phyloP scores from a whole-genome alignment of 2,113 vertebrate genomes.

The Vanacampus margaritifer region DNA sequence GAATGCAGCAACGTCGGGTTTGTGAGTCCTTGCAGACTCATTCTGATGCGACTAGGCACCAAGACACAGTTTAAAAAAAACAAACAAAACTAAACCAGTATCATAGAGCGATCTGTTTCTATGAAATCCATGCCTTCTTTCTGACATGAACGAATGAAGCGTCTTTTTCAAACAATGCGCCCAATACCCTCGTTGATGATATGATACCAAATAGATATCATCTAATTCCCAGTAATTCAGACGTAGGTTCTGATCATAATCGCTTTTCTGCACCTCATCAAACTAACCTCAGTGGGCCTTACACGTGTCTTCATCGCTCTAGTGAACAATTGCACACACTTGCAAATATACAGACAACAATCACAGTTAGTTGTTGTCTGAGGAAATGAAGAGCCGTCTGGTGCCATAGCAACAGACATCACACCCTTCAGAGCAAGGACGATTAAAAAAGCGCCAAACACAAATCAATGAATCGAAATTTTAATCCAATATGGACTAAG shows the following conservation, averaged over 20 bases:
- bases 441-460: constrained; percentile 49
- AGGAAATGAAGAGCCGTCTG: constrained; percentile 76
- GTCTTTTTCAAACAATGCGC: constrained; percentile 15
- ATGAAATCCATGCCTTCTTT: not conserved
- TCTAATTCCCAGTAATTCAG: constrained; percentile 12
- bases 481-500: constrained; percentile 37
- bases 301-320: constrained; percentile 16
- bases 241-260: constrained; percentile 33
- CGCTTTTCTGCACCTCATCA: constrained; percentile 35
- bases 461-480: constrained; percentile 62
- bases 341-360: constrained; percentile 34
- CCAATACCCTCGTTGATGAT: constrained; percentile 21
- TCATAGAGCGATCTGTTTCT: not conserved
- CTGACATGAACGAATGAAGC: constrained; percentile 20
- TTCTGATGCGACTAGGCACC: not conserved
- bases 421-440: constrained; percentile 60
- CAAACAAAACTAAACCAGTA: not conserved
- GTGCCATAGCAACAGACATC: constrained; percentile 81
- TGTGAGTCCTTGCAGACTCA: not conserved
- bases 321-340: constrained; percentile 27
- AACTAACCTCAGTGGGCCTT: constrained; percentile 19
- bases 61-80: constrained; percentile 1
- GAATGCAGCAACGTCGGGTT: not conserved
- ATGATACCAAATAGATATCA: constrained; percentile 22
- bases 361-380: constrained; percentile 68